Base-by-base conservation (phyloP, 2,888 invertebrate genomes). In the Synergus japonicus region DNA sequence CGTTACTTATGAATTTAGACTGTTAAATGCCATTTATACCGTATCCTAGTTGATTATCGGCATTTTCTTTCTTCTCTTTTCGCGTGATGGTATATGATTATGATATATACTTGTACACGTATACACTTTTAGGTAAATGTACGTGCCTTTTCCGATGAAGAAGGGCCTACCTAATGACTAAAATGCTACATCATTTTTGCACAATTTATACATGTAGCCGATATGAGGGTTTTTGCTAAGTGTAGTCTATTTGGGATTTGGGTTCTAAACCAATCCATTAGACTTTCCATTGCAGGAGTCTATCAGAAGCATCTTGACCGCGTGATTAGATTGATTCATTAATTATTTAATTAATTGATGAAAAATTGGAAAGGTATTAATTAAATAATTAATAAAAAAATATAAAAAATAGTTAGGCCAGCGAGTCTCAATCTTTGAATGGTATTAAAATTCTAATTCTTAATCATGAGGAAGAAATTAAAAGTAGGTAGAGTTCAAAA, bases 201-300 rank as follows among this genome's bases (percentile, higher is more conserved):
- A 87, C 86, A 85, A 88, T 88, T 88, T 88, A 86, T 88, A 87
- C 87, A 85, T 86, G 81, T 87, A 87, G 86, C 83, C 80, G 81
- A 86, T 84, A 84, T 80, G 81, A 86, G 77, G 78, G 78, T 86
- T 86, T 87, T 87, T 85, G 85, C 85, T 85, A 86, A 84, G 76
- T 79, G 78, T 81, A 78, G 76, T 79, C 80, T 54, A 12, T 37
- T 37, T 54, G 41, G 46, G 49, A 15, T 49, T 65, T 65, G 64
- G 66, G n/a, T 66, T 43, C 43, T 66, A 43, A 9, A 66, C 44
- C n/a, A 43, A 66, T 44, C 43, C 43, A 66, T 66, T 43, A 18
- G 66, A 66, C 44, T 43, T 66, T 66, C 18, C 18, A 43, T 66
- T 44, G 44, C 18, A 18, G 43, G 43, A 66, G 66, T 66, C 44